These are phyloP conservation scores for Nettapus auritus DNA, from an alignment of 2,113 vertebrate species.

Conservation along the genomic window DNA sequence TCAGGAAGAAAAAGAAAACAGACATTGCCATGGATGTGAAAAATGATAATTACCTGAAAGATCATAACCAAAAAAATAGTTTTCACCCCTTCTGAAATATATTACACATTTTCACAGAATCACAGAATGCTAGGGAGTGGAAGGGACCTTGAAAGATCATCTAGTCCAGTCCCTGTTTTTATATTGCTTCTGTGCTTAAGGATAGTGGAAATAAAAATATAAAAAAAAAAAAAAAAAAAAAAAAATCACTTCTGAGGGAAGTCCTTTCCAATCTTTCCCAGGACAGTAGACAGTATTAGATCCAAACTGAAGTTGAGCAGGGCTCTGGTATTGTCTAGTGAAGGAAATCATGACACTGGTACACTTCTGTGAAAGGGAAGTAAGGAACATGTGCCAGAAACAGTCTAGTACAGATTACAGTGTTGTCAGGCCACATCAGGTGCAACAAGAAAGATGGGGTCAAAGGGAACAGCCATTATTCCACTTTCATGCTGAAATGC, in stretches of 20 bases:
- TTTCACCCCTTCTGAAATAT: background rate
- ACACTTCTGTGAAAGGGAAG: background rate
- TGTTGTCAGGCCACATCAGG: background rate
- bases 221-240: background rate
- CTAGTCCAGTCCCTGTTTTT: background rate
- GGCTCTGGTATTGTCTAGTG: background rate
- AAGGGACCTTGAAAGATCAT: too few species aligned
- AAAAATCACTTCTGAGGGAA: background rate
- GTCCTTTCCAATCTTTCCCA: background rate
- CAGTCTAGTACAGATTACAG: background rate
- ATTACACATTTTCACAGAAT: background rate
- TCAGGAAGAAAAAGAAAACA: background rate
- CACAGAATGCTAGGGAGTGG: too few species aligned
- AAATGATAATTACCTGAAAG: background rate
- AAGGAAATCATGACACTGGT: background rate
- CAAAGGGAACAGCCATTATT: background rate
- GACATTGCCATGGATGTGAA: background rate
- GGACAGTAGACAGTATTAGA: background rate
- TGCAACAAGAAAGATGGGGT: background rate
- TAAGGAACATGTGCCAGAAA: background rate
- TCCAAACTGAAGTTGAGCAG: background rate
- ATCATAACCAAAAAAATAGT: background rate
- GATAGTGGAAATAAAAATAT: background rate
- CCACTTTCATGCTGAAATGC: background rate
- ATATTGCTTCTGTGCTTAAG: background rate